phyloP scores from a whole-genome alignment of 2,888 invertebrate species.

The Hyposoter dolosus region DNA sequence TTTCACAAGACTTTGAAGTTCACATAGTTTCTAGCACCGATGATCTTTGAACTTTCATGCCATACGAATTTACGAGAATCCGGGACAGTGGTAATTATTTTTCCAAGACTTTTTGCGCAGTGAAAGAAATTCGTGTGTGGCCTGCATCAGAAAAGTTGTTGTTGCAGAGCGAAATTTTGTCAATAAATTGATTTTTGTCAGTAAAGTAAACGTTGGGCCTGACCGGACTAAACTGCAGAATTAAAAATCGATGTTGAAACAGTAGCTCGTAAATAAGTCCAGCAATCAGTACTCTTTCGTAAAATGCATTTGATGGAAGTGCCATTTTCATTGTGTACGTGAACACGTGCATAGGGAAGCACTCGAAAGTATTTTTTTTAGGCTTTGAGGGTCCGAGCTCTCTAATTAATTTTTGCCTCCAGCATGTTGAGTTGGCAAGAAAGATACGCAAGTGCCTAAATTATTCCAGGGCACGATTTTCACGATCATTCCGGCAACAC shows the following conservation, averaged over 20 bases:
- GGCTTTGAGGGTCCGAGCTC: constrained; percentile 31
- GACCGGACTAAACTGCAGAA: background rate
- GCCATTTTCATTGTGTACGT: constrained; percentile 28
- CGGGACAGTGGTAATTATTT: background rate
- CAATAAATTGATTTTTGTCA: background rate
- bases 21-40: background rate
- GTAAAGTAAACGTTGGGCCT: no score
- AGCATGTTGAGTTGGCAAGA: constrained; percentile 24
- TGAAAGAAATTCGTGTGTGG: background rate
- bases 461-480: constrained; percentile 62
- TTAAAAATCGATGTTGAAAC: background rate
- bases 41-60: background rate
- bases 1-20: background rate
- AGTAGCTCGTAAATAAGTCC: background rate
- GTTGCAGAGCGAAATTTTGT: background rate
- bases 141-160: background rate
- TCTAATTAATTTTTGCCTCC: constrained; percentile 59
- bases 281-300: background rate
- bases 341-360: constrained; percentile 5
- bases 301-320: constrained; percentile 22
- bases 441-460: constrained; percentile 36
- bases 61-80: background rate
- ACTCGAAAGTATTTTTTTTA: constrained; percentile 47
- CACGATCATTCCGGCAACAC: constrained; percentile 29
- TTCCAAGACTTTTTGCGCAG: background rate